phyloP scores from a whole-genome alignment of 2,888 invertebrate species.

The Sphaerophoria rueppellii region DNA sequence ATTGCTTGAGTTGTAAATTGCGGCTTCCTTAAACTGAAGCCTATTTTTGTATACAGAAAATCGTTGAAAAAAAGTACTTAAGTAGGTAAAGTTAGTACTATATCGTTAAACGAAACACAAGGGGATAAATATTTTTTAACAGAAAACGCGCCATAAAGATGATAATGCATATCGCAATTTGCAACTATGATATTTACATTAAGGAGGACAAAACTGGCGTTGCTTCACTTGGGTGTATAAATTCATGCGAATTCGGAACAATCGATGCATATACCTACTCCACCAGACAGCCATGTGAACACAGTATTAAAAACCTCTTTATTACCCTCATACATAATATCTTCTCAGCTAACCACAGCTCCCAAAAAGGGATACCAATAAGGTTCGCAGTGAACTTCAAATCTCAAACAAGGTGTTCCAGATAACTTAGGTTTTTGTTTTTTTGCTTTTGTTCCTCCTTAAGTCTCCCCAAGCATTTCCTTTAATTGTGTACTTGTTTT shows the following conservation, averaged over 20 bases:
- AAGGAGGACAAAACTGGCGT: slow-evolving; percentile 27
- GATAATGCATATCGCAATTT: slow-evolving; percentile 33
- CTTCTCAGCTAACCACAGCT: slow-evolving; percentile 27
- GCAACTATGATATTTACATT: slow-evolving; percentile 32
- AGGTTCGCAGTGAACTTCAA: slow-evolving; percentile 15
- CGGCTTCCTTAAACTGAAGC: too few species aligned
- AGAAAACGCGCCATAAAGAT: slow-evolving; percentile 15
- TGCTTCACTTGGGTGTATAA: slow-evolving; percentile 17
- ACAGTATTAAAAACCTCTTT: slow-evolving; percentile 37
- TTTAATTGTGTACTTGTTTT: too few species aligned
- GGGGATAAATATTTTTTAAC: background rate
- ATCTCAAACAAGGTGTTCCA: slow-evolving; percentile 14
- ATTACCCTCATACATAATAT: slow-evolving; percentile 20
- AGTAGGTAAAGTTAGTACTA: background rate
- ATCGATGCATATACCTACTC: slow-evolving; percentile 45
- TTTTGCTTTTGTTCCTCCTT: too few species aligned
- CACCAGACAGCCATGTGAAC: slow-evolving; percentile 28
- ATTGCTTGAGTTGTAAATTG: too few species aligned
- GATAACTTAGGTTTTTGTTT: too few species aligned
- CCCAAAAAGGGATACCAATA: slow-evolving; percentile 17
- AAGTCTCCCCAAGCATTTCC: too few species aligned
- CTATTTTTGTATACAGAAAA: background rate
- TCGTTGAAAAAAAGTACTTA: background rate
- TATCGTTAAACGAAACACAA: background rate
- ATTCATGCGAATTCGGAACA: slow-evolving; percentile 44